Evolutionary conservation across 1,140 invertebrate species (phyloP), one percentile per base, ranked within the genome.

Genomic region (Cyclargus thomasi): DNA sequence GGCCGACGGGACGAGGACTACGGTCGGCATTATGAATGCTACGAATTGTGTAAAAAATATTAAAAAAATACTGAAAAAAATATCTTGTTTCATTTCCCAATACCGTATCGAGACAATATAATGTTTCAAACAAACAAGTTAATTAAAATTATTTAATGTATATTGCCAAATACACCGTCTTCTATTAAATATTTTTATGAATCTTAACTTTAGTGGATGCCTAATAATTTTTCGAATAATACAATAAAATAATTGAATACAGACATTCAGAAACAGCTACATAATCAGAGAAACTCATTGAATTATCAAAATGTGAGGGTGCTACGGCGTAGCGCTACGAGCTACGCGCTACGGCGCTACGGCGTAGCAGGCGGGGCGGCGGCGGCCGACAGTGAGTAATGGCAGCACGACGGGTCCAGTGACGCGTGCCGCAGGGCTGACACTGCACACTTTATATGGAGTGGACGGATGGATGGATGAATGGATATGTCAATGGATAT

Each of bases 41-140:
- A 91, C 89, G 81, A 91, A 90, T 91, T 91, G 90, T 91, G 90
- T 91, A 91, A 91, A 91, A 91, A 91, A 91, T 90, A 91, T 91
- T 91, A 91, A 91, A 91, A 65, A 66, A 65, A 66, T 89, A 81
- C 72, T 81, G 71, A 86, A 91, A 90, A 91, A 91, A 86, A 77
- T 64, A 29, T 73, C 20, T 80, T 76, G 18, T 75, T 74, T 86
- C 77, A 83, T 90, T 90, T 90, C 23, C 6, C n/a, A n/a, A n/a
- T n/a, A n/a, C n/a, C n/a, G n/a, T n/a, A n/a, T n/a, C n/a, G n/a
- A n/a, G n/a, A n/a, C n/a, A n/a, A n/a, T n/a, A n/a, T n/a, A n/a
- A n/a, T n/a, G n/a, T n/a, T n/a, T n/a, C n/a, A n/a, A n/a, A n/a
- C n/a, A n/a, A n/a, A n/a, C n/a, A n/a, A n/a, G n/a, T n/a, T n/a